Percentiles rank a stretch among this genome's conserved stretches.
These are phyloP conservation scores for Armadillidium nasatum DNA, from an alignment of 1,140 invertebrate genomes.

Conservation along the genomic window DNA sequence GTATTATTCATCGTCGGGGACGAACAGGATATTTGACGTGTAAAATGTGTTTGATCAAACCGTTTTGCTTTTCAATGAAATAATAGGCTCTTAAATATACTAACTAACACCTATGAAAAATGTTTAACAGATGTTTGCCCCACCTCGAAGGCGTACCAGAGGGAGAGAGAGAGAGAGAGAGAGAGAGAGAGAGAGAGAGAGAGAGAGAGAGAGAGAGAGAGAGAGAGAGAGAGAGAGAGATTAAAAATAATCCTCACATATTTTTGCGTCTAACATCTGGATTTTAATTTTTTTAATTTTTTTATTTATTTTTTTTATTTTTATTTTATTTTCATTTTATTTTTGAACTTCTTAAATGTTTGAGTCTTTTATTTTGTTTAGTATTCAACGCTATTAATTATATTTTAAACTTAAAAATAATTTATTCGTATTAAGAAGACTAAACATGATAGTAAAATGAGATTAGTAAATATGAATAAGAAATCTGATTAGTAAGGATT, in stretches of 20 bases:
- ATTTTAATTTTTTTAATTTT: background rate
- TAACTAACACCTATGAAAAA: background rate
- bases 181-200: too few species aligned
- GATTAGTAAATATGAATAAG: background rate
- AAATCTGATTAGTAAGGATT: background rate
- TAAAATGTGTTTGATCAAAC: background rate
- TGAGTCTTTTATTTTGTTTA: background rate
- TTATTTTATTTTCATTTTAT: too few species aligned
- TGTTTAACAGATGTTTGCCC: background rate
- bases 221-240: too few species aligned
- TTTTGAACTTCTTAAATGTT: background rate
- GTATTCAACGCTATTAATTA: background rate
- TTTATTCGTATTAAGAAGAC: background rate
- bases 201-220: too few species aligned
- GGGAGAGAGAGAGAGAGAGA: too few species aligned
- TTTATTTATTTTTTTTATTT: too few species aligned
- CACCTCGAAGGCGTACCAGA: background rate
- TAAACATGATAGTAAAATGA: background rate
- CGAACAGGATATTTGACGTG: background rate
- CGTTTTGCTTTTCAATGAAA: background rate
- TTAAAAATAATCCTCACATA: background rate
- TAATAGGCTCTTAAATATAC: background rate
- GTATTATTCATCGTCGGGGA: too few species aligned
- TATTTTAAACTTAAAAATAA: background rate
- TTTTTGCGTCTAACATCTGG: background rate